These are phyloP conservation scores for Megalopta genalis DNA, from an alignment of 1,140 invertebrate species.

Conservation along the genomic window DNA sequence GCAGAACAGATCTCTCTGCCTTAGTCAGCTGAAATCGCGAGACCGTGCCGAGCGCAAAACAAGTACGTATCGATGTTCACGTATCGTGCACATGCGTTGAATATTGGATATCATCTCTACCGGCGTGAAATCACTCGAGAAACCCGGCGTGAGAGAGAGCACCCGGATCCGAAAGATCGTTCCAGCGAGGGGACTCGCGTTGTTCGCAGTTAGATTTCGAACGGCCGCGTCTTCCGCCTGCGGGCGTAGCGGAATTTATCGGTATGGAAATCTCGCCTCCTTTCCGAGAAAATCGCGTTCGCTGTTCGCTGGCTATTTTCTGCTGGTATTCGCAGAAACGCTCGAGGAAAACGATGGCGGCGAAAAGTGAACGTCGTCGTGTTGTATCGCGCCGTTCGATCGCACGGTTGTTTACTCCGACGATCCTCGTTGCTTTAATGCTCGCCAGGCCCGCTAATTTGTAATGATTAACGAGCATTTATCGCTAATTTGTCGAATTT, in stretches of 20 bases:
- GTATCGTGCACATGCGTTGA: not conserved
- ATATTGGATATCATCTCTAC: not conserved
- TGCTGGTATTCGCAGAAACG: not conserved
- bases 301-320: not conserved
- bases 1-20: not conserved
- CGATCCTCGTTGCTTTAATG: not conserved
- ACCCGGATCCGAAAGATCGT: not conserved
- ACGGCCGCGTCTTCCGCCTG: too few relatives aligned
- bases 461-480: not conserved
- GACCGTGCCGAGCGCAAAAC: not conserved
- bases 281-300: not conserved
- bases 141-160: not conserved
- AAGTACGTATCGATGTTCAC: conserved; percentile 17
- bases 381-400: too few relatives aligned
- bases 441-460: not conserved
- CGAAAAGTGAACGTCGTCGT: not conserved
- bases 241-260: not conserved
- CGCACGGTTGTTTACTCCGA: not conserved
- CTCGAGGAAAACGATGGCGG: not conserved
- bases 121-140: not conserved
- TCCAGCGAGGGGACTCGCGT: not conserved
- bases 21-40: conserved; percentile 11
- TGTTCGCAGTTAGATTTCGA: too few relatives aligned
- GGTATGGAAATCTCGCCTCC: not conserved
- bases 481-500: not conserved